A percentile compares a stretch with the other conserved stretches of the same genome.
These are phyloP conservation scores for Lordiphosa fenestrarum DNA, from an alignment of 2,888 invertebrate species.

Conservation along the genomic window DNA sequence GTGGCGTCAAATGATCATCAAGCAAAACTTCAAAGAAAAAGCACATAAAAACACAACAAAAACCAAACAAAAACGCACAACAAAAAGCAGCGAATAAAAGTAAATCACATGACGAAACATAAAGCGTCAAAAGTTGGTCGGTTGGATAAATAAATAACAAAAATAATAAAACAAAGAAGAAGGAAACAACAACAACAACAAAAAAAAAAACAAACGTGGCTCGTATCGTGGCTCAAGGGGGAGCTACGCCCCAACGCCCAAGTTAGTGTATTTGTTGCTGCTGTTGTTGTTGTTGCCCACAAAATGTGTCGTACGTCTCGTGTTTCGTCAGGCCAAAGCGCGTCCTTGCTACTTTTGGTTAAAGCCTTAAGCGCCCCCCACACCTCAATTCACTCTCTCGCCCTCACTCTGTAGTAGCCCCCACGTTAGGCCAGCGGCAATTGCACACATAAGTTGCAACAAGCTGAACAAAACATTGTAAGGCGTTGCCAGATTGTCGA, in stretches of 20 bases:
- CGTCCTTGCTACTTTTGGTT: constrained; percentile 59
- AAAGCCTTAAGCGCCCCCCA: constrained; percentile 16
- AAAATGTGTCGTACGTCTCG: constrained; percentile 37
- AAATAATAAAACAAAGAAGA: constrained; percentile 14
- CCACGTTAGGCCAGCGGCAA: constrained; percentile 31
- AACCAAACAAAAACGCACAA: constrained; percentile 26
- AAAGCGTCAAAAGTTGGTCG: constrained; percentile 52
- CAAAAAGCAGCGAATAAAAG: constrained; percentile 17
- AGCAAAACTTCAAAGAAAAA: constrained; percentile 44
- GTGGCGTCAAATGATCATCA: constrained; percentile 48
- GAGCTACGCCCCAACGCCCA: constrained; percentile 37
- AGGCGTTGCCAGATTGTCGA: constrained; percentile 51
- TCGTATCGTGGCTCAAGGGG: constrained; percentile 24
- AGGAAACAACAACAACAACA: constrained; percentile 15
- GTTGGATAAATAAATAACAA: constrained; percentile 28
- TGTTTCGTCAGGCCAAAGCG: constrained; percentile 33
- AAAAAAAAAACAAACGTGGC: constrained; percentile 21
- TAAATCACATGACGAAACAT: constrained; percentile 44
- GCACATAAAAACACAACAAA: constrained; percentile 24
- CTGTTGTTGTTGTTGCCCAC: constrained; percentile 15
- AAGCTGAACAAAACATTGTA: constrained; percentile 42
- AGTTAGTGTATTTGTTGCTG: constrained; percentile 14
- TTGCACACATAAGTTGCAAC: constrained; percentile 60
- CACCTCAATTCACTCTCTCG: not conserved
- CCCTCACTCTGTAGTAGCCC: constrained; percentile 16